These are phyloP conservation scores for Synergus itoensis DNA, from an alignment of 2,888 invertebrate species.

Conservation along the genomic window DNA sequence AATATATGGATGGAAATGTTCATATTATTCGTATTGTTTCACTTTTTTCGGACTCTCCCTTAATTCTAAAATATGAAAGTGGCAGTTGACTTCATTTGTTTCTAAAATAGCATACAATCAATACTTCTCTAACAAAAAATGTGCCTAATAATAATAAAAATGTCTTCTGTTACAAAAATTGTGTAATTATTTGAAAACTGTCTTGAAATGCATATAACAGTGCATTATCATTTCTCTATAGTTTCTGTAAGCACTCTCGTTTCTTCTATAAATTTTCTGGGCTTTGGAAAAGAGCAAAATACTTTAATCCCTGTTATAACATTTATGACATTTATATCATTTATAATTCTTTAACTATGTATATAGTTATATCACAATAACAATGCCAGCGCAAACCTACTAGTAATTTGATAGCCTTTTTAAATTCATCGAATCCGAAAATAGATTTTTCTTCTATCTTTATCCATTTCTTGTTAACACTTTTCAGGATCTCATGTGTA, in stretches of 20 bases:
- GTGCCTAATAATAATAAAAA: background rate
- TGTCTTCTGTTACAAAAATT: background rate
- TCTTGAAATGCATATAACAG: background rate
- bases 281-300: background rate
- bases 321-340: conserved; percentile 1
- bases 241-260: background rate
- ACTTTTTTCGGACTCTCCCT: too few relatives aligned
- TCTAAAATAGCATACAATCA: background rate
- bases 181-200: background rate
- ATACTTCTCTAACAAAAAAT: background rate
- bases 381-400: background rate
- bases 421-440: background rate
- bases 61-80: too few relatives aligned
- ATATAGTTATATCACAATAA: conserved; percentile 1
- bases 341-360: background rate
- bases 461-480: background rate
- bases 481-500: background rate
- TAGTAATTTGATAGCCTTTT: background rate
- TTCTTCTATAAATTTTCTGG: background rate
- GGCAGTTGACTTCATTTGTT: too few relatives aligned
- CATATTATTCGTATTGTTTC: too few relatives aligned
- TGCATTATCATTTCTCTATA: background rate
- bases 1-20: too few relatives aligned
- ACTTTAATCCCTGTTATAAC: background rate
- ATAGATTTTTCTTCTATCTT: conserved; percentile 8